These are phyloP conservation scores for Acipenser oxyrinchus DNA, from an alignment of 2,797 vertebrate species.

Conservation along the genomic window DNA sequence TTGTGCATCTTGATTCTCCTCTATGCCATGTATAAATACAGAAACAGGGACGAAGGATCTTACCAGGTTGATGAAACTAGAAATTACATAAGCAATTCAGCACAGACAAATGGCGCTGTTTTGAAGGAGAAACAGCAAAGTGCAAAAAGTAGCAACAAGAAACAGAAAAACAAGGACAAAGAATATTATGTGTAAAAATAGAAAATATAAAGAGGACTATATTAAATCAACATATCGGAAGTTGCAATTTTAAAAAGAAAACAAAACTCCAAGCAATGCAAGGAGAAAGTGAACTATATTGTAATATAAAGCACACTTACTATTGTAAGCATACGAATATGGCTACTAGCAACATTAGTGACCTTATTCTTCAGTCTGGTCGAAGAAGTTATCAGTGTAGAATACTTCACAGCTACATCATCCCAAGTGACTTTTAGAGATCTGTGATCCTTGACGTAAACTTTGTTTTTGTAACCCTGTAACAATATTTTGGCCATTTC, in stretches of 20 bases:
- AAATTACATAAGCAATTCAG: slow-evolving; percentile 79
- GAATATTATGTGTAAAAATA: slow-evolving; percentile 65
- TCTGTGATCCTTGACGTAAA: slow-evolving; percentile 77
- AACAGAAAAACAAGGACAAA: slow-evolving; percentile 74
- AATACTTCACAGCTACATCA: slow-evolving; percentile 83
- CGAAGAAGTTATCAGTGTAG: slow-evolving; percentile 69
- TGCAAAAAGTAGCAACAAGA: slow-evolving; percentile 67
- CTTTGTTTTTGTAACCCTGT: slow-evolving; percentile 62
- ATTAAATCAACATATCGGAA: slow-evolving; percentile 16
- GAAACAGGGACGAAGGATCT: too few species aligned
- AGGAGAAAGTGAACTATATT: slow-evolving; percentile 61
- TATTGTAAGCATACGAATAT: slow-evolving; percentile 63
- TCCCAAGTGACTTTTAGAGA: slow-evolving; percentile 93
- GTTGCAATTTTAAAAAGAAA: slow-evolving; percentile 29
- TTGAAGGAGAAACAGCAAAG: slow-evolving; percentile 70
- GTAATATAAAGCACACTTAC: slow-evolving; percentile 93
- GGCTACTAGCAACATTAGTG: slow-evolving; percentile 70
- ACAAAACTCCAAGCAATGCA: slow-evolving; percentile 38
- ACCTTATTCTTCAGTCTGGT: slow-evolving; percentile 65
- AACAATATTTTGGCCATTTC: slow-evolving; percentile 68
- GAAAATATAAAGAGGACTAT: background rate
- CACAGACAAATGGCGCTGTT: slow-evolving; percentile 72
- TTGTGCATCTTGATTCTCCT: slow-evolving; percentile 62
- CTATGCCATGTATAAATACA: too few species aligned
- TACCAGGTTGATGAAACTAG: slow-evolving; percentile 75